phyloP scores from a whole-genome alignment of 2,797 vertebrate genomes.

The Chromobotia macracanthus region DNA sequence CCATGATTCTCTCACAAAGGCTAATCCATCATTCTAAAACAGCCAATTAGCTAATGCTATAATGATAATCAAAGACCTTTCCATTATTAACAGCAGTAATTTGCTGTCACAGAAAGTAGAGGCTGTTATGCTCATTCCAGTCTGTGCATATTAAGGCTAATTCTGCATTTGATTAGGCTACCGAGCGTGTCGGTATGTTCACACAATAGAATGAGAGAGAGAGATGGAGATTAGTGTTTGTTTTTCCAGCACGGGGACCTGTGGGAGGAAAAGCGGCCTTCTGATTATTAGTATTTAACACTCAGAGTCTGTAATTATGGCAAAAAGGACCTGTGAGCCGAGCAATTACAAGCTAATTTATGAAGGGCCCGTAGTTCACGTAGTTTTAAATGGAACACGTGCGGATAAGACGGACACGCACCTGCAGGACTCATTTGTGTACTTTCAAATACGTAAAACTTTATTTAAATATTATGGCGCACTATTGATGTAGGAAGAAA shows the following conservation, averaged over 20 bases:
- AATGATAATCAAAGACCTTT: constrained; percentile 59
- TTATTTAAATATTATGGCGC: no score
- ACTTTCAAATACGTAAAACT: neutral
- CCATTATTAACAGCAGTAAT: constrained; percentile 62
- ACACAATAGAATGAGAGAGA: neutral
- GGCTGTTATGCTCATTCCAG: constrained; percentile 22
- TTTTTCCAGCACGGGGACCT: constrained; percentile 6
- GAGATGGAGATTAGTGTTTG: constrained; percentile 11
- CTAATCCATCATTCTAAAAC: constrained; percentile 64
- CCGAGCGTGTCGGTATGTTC: no score
- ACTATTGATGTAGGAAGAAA: no score
- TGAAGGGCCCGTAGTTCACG: neutral
- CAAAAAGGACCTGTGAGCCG: neutral
- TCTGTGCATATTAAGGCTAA: constrained; percentile 46
- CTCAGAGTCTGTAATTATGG: constrained; percentile 4
- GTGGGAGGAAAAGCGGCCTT: neutral
- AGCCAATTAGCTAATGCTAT: constrained; percentile 63
- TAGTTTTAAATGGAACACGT: no score
- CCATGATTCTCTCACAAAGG: constrained; percentile 54
- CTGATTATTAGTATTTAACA: constrained; percentile 30
- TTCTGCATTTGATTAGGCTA: constrained; percentile 30
- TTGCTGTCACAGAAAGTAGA: constrained; percentile 43
- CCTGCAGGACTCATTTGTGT: neutral
- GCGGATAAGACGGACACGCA: neutral
- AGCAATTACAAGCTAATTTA: constrained; percentile 8